Conservation (phyloP, 2,113 vertebrate genomes). For the Mellivora capensis region DNA sequence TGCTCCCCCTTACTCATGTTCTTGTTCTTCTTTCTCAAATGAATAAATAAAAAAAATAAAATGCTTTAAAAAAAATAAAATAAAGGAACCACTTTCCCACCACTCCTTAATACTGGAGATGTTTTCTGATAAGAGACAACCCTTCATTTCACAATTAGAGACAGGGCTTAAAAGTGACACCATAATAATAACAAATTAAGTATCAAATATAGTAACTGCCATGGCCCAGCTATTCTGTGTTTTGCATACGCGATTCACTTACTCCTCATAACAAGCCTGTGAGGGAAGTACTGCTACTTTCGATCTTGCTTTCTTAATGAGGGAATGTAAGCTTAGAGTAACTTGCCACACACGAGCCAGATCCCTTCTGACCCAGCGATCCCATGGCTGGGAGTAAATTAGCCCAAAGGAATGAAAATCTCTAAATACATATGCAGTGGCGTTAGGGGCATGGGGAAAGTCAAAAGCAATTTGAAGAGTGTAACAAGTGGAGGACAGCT, state of each 20-base stretch:
- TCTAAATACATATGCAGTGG: not conserved
- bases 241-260: not conserved
- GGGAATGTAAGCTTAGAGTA: not conserved
- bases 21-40: not conserved
- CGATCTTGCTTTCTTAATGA: not conserved
- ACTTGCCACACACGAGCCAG: not conserved
- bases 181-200: not conserved
- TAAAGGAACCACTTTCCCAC: not conserved
- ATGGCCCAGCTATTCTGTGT: not conserved
- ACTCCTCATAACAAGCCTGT: not conserved
- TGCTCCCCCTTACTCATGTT: not conserved
- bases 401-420: not conserved
- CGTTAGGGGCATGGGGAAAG: not conserved
- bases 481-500: not conserved
- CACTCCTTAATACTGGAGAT: not conserved
- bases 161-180: not conserved
- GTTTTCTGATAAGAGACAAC: not conserved
- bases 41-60: not conserved
- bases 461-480: not conserved
- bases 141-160: conserved; percentile 8
- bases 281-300: not conserved
- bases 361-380: not conserved
- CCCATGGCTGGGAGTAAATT: not conserved
- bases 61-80: not conserved
- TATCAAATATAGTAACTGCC: not conserved